Evolutionary conservation across 2,113 vertebrate species (phyloP).

Genomic region (Apteryx mantelli): DNA sequence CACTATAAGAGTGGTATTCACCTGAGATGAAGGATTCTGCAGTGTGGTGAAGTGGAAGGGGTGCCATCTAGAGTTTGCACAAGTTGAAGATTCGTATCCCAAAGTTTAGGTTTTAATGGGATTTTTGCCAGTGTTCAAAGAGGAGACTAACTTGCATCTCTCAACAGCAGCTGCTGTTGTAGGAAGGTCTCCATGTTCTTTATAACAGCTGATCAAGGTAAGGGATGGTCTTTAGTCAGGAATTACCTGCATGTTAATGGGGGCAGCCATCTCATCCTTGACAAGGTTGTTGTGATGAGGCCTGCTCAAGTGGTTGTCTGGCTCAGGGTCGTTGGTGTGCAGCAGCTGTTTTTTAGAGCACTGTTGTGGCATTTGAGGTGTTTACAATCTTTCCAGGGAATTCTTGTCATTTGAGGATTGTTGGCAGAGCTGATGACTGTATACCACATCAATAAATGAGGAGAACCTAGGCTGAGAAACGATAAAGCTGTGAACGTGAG

Average conservation of each 20-base stretch:
- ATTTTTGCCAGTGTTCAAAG: neutral
- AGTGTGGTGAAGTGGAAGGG: neutral
- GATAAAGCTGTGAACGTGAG: neutral
- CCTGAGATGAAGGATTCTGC: neutral
- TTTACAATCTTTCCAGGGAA: neutral
- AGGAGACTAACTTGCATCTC: neutral
- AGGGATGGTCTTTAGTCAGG: neutral
- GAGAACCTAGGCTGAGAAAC: neutral
- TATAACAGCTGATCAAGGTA: neutral
- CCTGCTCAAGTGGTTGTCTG: neutral
- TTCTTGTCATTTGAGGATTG: neutral
- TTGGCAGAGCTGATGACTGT: neutral
- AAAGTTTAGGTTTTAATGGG: neutral
- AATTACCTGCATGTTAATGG: neutral
- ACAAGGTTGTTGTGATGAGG: neutral
- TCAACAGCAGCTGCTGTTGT: neutral
- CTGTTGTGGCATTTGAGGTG: neutral
- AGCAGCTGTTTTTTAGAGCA: accelerated
- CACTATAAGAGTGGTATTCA: neutral
- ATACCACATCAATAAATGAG: neutral
- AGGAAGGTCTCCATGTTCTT: neutral
- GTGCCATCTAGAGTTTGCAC: neutral
- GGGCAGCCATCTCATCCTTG: neutral
- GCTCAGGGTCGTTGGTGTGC: accelerated
- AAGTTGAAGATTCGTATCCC: neutral